Evolutionary conservation across 2,888 invertebrate species (phyloP).

Genomic region (Euspilapteryx auroguttella): DNA sequence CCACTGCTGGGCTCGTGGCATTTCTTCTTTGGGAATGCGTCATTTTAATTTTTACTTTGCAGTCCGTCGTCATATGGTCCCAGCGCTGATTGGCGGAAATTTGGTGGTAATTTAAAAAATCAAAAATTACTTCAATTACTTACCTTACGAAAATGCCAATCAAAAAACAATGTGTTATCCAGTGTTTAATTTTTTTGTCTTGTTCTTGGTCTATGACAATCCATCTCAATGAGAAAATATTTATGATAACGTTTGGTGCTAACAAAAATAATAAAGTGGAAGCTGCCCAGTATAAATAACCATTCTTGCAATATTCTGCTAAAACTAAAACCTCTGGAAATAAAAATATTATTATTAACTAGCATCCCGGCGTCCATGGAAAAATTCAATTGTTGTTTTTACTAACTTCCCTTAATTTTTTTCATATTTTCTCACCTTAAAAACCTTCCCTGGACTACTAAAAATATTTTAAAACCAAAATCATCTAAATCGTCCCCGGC

Average conservation of each 20-base stretch:
- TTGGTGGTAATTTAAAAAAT: constrained; percentile 50
- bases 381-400: too few species aligned
- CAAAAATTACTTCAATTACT: constrained; percentile 6
- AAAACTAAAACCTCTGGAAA: constrained; percentile 60
- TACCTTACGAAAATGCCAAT: constrained; percentile 63
- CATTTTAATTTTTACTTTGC: too few species aligned
- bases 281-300: constrained; percentile 56
- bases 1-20: too few species aligned
- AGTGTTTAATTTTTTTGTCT: constrained; percentile 41
- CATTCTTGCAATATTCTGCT: constrained; percentile 58
- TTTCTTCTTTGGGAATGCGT: too few species aligned
- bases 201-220: constrained; percentile 49
- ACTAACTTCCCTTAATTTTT: too few species aligned
- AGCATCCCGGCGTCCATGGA: background rate
- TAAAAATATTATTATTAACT: constrained; percentile 6
- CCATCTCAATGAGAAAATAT: constrained; percentile 65
- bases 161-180: constrained; percentile 57
- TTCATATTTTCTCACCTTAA: too few species aligned
- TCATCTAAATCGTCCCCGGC: background rate
- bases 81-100: too few species aligned
- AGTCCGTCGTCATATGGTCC: too few species aligned
- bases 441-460: too few species aligned
- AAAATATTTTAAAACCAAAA: too few species aligned
- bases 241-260: constrained; percentile 57
- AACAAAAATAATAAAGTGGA: constrained; percentile 55